Evolutionary conservation across 2,113 vertebrate species (phyloP).

Genomic region (Periophthalmus modestus): DNA sequence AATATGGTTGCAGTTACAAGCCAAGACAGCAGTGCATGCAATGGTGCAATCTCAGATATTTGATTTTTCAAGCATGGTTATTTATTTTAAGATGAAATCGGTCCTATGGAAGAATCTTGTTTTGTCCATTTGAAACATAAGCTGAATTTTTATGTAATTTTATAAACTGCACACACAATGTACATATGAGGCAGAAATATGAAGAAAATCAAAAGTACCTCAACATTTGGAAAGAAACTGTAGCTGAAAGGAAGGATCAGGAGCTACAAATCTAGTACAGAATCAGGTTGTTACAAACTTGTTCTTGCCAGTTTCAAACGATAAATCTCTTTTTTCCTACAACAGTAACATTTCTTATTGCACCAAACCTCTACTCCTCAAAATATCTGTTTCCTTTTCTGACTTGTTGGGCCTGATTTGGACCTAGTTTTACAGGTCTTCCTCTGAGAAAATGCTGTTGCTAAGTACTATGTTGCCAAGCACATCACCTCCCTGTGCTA

Average conservation of each 20-base stretch:
- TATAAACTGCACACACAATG: background rate
- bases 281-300: slow-evolving; percentile 10
- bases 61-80: slow-evolving; percentile 34
- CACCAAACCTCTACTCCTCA: background rate
- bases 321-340: slow-evolving; percentile 1
- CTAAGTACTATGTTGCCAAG: background rate
- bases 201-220: background rate
- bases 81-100: background rate
- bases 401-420: background rate
- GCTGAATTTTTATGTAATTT: slow-evolving; percentile 1
- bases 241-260: background rate
- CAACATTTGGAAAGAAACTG: background rate
- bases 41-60: slow-evolving; percentile 4
- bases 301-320: background rate
- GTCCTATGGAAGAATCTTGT: background rate
- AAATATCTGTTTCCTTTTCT: background rate
- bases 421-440: background rate
- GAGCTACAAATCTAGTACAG: background rate
- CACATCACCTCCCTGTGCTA: background rate
- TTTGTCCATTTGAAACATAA: background rate
- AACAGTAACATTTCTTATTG: background rate
- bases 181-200: background rate
- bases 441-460: slow-evolving; percentile 8
- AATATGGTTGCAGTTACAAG: background rate
- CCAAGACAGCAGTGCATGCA: slow-evolving; percentile 11